A percentile compares a stretch with the other conserved stretches of the same genome.
These are phyloP conservation scores for Bovichtus diacanthus DNA, from an alignment of 2,797 vertebrate genomes.

Conservation along the genomic window DNA sequence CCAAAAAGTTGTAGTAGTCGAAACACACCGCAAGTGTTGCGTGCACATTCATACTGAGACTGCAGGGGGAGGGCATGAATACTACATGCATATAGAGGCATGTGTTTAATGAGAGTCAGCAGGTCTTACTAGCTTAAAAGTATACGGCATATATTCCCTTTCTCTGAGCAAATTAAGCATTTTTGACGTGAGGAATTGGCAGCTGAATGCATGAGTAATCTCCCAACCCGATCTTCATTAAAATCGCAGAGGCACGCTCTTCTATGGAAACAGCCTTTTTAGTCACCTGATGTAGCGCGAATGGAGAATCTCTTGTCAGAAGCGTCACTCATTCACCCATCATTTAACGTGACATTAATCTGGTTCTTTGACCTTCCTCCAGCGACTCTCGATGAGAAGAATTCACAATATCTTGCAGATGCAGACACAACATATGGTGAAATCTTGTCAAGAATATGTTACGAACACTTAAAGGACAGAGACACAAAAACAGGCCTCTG, in stretches of 20 bases:
- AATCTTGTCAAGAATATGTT: slow-evolving; percentile 57
- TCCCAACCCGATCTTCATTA: slow-evolving; percentile 28
- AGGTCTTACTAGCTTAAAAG: neutral
- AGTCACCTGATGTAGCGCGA: slow-evolving; percentile 27
- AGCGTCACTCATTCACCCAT: slow-evolving; percentile 24
- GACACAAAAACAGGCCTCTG: slow-evolving; percentile 53
- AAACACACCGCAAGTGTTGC: neutral
- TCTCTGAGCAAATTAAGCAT: slow-evolving; percentile 28
- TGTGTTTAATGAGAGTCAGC: slow-evolving; percentile 29
- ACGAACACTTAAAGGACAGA: slow-evolving; percentile 63
- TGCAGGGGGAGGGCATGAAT: neutral
- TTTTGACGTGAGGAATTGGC: slow-evolving; percentile 18
- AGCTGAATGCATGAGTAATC: slow-evolving; percentile 38
- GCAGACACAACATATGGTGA: slow-evolving; percentile 46
- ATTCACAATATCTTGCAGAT: slow-evolving; percentile 15
- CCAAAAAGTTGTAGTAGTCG: slow-evolving; percentile 31
- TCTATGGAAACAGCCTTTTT: slow-evolving; percentile 36
- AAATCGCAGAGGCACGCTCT: slow-evolving; percentile 14
- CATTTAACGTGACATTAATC: slow-evolving; percentile 42
- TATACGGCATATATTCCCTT: slow-evolving; percentile 9
- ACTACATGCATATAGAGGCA: slow-evolving; percentile 3
- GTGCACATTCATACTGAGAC: neutral
- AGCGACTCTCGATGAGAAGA: neutral
- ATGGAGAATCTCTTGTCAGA: slow-evolving; percentile 41
- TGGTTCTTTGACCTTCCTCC: slow-evolving; percentile 15